A percentile compares a stretch with the other conserved stretches of the same genome.
Conservation (phyloP, 2,113 vertebrate genomes). For the Lagopus leucura region DNA sequence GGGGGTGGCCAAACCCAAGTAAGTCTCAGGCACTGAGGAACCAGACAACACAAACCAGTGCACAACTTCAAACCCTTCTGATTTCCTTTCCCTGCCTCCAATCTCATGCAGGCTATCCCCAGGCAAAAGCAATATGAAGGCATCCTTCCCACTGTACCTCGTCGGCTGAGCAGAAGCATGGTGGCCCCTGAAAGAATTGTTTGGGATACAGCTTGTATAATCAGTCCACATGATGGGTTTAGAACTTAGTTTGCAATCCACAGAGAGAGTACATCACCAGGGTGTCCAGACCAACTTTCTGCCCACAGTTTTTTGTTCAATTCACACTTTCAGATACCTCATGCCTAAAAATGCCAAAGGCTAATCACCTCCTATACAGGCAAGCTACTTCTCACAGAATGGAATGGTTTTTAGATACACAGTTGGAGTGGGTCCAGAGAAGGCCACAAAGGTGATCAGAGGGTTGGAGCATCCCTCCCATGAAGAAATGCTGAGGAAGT, state of each 20-base stretch:
- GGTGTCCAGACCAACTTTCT: not conserved
- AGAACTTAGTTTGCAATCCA: not conserved
- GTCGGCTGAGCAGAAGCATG: not conserved
- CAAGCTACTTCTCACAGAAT: not conserved
- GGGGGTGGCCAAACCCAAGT: rapidly evolving
- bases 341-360: not conserved
- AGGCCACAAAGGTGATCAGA: not conserved
- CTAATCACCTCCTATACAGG: not conserved
- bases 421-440: not conserved
- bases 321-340: not conserved
- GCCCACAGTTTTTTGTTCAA: rapidly evolving
- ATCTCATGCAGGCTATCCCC: not conserved
- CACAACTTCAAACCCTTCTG: not conserved
- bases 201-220: not conserved
- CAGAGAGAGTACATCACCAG: not conserved
- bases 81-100: not conserved
- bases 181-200: not conserved
- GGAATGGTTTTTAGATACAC: not conserved
- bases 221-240: not conserved
- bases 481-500: too few relatives aligned
- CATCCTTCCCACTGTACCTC: not conserved
- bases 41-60: not conserved
- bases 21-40: not conserved
- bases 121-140: not conserved
- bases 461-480: too few relatives aligned